Base-by-base conservation (phyloP, 2,797 vertebrate genomes). In the Zenarchopterus dispar region DNA sequence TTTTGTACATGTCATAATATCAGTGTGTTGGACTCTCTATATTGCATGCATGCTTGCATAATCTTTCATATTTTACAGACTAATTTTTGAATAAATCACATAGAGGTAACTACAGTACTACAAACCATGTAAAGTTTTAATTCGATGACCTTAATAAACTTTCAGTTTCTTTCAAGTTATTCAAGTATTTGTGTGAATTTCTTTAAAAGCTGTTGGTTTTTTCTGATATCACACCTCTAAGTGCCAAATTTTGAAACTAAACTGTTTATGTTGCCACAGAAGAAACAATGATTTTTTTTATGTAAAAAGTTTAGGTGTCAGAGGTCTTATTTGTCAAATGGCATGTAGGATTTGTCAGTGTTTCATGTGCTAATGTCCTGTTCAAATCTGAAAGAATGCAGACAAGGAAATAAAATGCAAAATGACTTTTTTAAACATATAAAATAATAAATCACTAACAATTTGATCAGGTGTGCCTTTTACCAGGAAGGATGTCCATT, bases 401-500 rank as follows among this genome's bases (percentile, higher is more conserved):
- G 75, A 88, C 81, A 73, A 82, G 78, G 28, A 65, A 78, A 77
- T 51, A 49, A 65, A 75, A 83, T 81, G 69, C 61, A 88, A 82
- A 82, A 75, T 64, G 65, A 70, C 72, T 55, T 41, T 63, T 47
- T 2, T 26, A 84, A 73, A 86, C 82, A 89, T 78, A 91, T 86
- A 87, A 84, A 87, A 77, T 33, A 82, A 80, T 79, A 65, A 86
- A 79, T 86, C 76, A 73, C 24, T 64, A 60, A 73, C 77, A 36
- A 36, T 36, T 36, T 36, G 11, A 36, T 36, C 2, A 86, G 78
- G 16, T 75, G 63, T 76, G 62, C 72, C 73, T 54, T 63, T 56
- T 65, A 73, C 58, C 76, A 63, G 61, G 63, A 67, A 73, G 64
- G 65, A 78, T 82, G 66, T 80, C 53, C 45, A 81, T 45, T 80